Evolutionary conservation across 1,140 invertebrate species (phyloP), one percentile per base, ranked within the genome.

Genomic region (Parapsyche elsis): DNA sequence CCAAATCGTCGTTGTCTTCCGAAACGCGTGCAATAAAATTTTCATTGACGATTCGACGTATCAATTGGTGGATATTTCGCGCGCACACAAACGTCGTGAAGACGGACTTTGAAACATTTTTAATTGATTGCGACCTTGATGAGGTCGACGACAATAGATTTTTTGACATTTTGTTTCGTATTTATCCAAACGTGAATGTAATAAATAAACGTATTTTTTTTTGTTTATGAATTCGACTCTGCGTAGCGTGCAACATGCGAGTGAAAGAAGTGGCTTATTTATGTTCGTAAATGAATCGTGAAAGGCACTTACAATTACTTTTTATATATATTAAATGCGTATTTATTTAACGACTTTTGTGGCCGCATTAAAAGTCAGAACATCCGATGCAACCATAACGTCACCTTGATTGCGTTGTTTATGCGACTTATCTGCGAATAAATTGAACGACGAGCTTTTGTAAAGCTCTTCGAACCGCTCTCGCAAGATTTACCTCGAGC

Each of bases 211-310:
- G 49, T 5, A 53, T 53, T 5, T 14, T 5, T 46, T n/a, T 19
- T n/a, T 53, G 16, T 53, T 14, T 53, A 16, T 61, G 16, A 16
- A 61, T 19, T 61, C 57, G 57, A 53, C 49, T 53, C 49, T 53
- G 49, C 16, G 16, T 14, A 53, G 49, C 30, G 16, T 53, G 49
- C 49, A 53, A 53, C 57, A 21, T 21, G 57, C 30, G 30, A 38
- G 30, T 61, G 57, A 61, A 61, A 61, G 57, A 61, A 61, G 16
- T 61, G n/a, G 14, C 16, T 16, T 19, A 61, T 61, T 61, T 21
- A 61, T 9, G 57, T 61, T 21, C 57, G 57, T 61, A 19, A 61
- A 61, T 61, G 57, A 21, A 61, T 61, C 57, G 57, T 61, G 57
- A 61, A 61, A 61, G 21, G 16, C 16, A 9, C 57, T 61, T 21